Evolutionary conservation across 2,888 invertebrate genomes (phyloP), one percentile per base, ranked within the genome.

Genomic region (Pristionchus mayeri): DNA sequence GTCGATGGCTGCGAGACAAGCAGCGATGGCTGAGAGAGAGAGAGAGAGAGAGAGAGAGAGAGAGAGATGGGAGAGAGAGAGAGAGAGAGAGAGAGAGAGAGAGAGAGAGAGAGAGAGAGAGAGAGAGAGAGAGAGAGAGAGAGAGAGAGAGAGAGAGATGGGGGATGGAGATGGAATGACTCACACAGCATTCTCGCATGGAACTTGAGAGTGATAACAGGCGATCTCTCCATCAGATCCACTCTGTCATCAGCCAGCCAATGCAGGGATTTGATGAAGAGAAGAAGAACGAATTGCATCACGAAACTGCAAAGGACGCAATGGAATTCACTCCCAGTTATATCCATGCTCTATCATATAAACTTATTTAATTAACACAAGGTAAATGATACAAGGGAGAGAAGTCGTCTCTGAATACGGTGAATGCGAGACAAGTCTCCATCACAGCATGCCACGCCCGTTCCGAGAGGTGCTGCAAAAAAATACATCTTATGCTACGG

Each of bases 211-310:
- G 98, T 97, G 92, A 99, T 97, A 0, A 98, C 95, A 37, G 99
- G 99, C 94, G 97, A 98, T 93, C 98, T 95, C 94, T 99, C 99
- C 99, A 99, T 99, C 95, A 96, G 98, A 94, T 99, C 99, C 52
- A 99, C 98, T 93, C 99, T 95, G 93, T 99, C 99, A 94, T 99
- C 99, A 27, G 97, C 97, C 60, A 99, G 94, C 99, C 99, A 99
- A 94, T 99, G 99, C 95, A 99, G 99, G 93, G 98, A 97, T 94
- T 87, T 92, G 48, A 99, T 94, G 93, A 99, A 98, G 86, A 99
- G 95, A 84, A 99, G 94, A 75, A 99, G 95, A 3, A 98, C 98
- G 93, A 99, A 99, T 85, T 98, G 94, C 44, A 98, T 98, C 91
- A 99, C 97, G 94, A 99, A 99, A 30, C 83, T 83, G 24, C 34